Evolutionary conservation across 2,888 invertebrate species (phyloP), one percentile per base, ranked within the genome.

Genomic region (Chrysolina haemoptera): DNA sequence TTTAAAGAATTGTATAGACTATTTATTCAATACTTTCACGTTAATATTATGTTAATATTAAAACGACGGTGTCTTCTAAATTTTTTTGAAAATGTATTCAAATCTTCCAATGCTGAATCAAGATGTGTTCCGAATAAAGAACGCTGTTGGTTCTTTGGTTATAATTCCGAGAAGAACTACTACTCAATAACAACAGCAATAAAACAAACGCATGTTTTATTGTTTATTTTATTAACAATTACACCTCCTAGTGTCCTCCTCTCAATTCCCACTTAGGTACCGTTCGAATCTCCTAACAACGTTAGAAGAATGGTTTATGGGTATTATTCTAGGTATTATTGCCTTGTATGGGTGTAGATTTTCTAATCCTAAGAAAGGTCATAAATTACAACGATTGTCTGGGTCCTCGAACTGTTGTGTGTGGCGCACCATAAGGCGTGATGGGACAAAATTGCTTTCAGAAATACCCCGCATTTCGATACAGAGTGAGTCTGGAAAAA

Each of bases 351-450:
- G 46, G 48, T 43, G 40, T 53, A 59, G 55, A 16, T 35, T 62
- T 65, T 59, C 71, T 65, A 62, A 62, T 63, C 59, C 68, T 50
- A 59, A 70, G 62, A 70, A 68, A 22, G 71, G 41, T 41, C 70
- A 74, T 76, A 76, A 76, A 76, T 67, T 68, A 66, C 18, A 53
- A 55, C 63, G 46, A 68, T 73, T 73, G 73, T 73, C 69, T 65
- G 62, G 68, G 68, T 69, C 59, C 71, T 73, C 71, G 66, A 74
- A 68, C 64, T 71, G 71, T 71, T 71, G 71, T 71, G 75, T 71
- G 71, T 72, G 75, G 73, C 69, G 27, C 35, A 53, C 70, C 62
- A 63, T 55, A 62, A 69, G 68, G 68, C 62, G 68, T 69, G 62
- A 50, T 62, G 12, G 62, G 27, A 59, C 68, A 69, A 62, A 62